Conservation (phyloP, 1,140 invertebrate species). For the Brachionus rubens region DNA sequence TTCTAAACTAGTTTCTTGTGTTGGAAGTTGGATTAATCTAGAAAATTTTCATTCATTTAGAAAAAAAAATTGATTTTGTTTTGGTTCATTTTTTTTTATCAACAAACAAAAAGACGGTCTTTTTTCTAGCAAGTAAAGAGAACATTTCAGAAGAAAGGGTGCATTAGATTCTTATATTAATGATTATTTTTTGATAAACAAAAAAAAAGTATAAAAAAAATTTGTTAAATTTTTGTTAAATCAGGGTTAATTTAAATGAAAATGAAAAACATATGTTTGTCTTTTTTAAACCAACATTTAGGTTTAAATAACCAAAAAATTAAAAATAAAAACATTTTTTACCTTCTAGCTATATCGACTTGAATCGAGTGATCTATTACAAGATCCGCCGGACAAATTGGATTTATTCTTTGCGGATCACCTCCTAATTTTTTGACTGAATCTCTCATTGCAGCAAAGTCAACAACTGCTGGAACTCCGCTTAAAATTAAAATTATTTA, state of each 20-base stretch:
- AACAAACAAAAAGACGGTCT: too few species aligned
- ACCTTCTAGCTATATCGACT: conserved; percentile 87
- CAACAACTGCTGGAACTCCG: conserved; percentile 95
- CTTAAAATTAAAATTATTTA: conserved; percentile 65
- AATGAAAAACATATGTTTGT: not conserved
- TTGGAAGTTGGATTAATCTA: conserved; percentile 14
- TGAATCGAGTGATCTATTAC: conserved; percentile 98
- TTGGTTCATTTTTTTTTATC: not conserved
- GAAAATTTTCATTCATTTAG: not conserved
- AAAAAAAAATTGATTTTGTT: not conserved
- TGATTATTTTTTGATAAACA: too few species aligned
- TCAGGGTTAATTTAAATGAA: too few species aligned
- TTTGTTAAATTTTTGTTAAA: too few species aligned
- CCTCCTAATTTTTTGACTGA: conserved; percentile 80
- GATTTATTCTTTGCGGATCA: conserved; percentile 89
- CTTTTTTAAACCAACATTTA: not conserved
- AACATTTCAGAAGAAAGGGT: too few species aligned
- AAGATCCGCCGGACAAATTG: conserved; percentile 90
- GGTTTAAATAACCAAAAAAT: not conserved
- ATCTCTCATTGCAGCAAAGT: conserved; percentile 97
- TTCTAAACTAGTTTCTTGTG: not conserved
- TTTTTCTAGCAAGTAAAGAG: too few species aligned
- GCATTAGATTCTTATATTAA: too few species aligned
- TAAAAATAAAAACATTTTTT: conserved; percentile 53
- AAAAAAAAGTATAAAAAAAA: too few species aligned